Evolutionary conservation across 1,140 invertebrate species (phyloP), one percentile per base, ranked within the genome.

Genomic region (Pachypsylla venusta): DNA sequence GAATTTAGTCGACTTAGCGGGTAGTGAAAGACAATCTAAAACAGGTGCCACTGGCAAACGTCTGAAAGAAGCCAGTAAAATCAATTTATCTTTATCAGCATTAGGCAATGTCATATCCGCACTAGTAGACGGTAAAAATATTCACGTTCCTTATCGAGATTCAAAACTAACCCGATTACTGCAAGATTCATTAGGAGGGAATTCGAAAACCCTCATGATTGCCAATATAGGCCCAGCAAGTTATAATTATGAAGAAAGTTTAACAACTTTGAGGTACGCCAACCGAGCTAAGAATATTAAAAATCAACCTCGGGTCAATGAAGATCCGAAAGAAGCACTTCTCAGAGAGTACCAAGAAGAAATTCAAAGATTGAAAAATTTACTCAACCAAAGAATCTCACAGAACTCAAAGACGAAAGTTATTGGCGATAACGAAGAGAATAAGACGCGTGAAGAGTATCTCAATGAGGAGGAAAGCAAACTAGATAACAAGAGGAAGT

Each of bases 181-280:
- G 53, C 91, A 96, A 76, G 92, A 96, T 75, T 95, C 91, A 0
- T 74, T 96, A 12, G 93, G 93, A 61, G 93, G 93, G 10, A 97
- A 97, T 77, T 90, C 92, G 40, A 93, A 92, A 72, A 97, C 93
- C 13, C 87, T 96, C 28, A 97, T 97, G 93, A 89, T 97, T 25
- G 93, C 93, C 16, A 95, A 93, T 71, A 87, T 97, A 66, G 93
- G 93, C 5, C 93, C 93, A n/a, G 91, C 93, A 4, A 84, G 81
- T 65, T 93, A 90, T 73, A 97, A 97, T 74, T 94, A 89, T 72
- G 94, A 97, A 67, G 93, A 97, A 77, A 93, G 91, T 24, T 75
- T 96, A 59, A 91, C 87, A 12, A 97, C 93, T 2, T 74, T 97
- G 57, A 76, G 93, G 20, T 97, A 97, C 71, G 90, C 93, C 1